Percentiles rank a stretch among this genome's conserved stretches.
phyloP scores from a whole-genome alignment of 2,888 invertebrate genomes.

The Rhingia rostrata region DNA sequence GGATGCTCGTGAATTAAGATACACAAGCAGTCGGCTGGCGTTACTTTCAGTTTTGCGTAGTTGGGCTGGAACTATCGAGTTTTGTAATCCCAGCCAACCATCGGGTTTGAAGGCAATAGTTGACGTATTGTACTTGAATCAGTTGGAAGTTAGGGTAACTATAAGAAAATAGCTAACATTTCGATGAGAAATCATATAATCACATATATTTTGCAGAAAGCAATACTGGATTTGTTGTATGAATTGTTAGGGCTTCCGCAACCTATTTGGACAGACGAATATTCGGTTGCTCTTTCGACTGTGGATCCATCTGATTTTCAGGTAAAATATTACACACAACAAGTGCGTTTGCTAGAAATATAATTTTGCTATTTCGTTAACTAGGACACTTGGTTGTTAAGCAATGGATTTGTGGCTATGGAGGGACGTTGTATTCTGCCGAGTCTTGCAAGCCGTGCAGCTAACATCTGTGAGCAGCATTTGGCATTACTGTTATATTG shows the following conservation, averaged over 20 bases:
- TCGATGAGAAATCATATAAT: background rate
- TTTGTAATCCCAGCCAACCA: constrained; percentile 90
- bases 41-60: constrained; percentile 93
- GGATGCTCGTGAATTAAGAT: constrained; percentile 91
- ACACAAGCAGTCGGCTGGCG: constrained; percentile 93
- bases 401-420: constrained; percentile 96
- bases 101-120: constrained; percentile 91
- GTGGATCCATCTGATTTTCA: constrained; percentile 93
- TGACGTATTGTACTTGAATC: constrained; percentile 92
- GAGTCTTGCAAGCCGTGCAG: constrained; percentile 91
- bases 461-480: constrained; percentile 96
- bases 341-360: background rate
- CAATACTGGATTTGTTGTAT: constrained; percentile 94
- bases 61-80: constrained; percentile 95
- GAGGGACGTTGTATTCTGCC: constrained; percentile 94
- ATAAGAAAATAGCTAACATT: background rate
- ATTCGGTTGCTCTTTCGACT: constrained; percentile 93
- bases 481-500: constrained; percentile 93
- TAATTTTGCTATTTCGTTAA: background rate
- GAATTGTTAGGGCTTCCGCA: constrained; percentile 94
- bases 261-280: constrained; percentile 96
- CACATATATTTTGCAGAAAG: constrained; percentile 86
- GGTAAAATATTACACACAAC: constrained; percentile 47
- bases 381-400: constrained; percentile 92
- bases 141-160: constrained; percentile 93